phyloP scores from a whole-genome alignment of 2,888 invertebrate species.

The Melitaea athalia region DNA sequence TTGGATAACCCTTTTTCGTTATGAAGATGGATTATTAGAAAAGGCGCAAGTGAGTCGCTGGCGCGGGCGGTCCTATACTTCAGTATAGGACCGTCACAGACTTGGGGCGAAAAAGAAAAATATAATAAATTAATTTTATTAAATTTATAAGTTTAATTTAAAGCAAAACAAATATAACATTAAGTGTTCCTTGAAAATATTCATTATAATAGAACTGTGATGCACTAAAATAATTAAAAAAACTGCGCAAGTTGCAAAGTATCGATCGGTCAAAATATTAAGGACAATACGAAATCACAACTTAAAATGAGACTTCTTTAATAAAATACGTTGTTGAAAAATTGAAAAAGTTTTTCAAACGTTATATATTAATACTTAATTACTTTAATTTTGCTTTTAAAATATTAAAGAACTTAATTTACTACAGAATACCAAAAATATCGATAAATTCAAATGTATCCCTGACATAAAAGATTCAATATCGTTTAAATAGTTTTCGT shows the following conservation, averaged over 20 bases:
- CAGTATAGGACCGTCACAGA: too few species aligned
- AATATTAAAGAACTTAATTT: background rate
- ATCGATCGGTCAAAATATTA: constrained; percentile 12
- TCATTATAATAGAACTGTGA: too few species aligned
- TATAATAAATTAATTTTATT: too few species aligned
- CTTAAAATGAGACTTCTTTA: background rate
- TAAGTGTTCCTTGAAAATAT: too few species aligned
- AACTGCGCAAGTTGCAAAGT: constrained; percentile 10
- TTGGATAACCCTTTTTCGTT: too few species aligned
- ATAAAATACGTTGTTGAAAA: background rate
- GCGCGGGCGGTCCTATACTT: too few species aligned
- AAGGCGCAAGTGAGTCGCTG: too few species aligned
- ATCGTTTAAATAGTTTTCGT: background rate
- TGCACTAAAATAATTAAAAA: too few species aligned
- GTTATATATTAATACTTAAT: background rate
- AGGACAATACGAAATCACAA: background rate
- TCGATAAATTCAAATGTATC: constrained; percentile 8
- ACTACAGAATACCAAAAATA: constrained; percentile 1
- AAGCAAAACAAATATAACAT: too few species aligned
- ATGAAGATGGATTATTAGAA: too few species aligned
- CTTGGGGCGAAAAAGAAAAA: too few species aligned
- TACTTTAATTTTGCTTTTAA: background rate
- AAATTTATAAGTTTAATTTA: too few species aligned
- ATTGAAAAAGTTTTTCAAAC: background rate
- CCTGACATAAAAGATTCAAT: constrained; percentile 7